Evolutionary conservation across 2,797 vertebrate genomes (phyloP).

Genomic region (Bovichtus variegatus): DNA sequence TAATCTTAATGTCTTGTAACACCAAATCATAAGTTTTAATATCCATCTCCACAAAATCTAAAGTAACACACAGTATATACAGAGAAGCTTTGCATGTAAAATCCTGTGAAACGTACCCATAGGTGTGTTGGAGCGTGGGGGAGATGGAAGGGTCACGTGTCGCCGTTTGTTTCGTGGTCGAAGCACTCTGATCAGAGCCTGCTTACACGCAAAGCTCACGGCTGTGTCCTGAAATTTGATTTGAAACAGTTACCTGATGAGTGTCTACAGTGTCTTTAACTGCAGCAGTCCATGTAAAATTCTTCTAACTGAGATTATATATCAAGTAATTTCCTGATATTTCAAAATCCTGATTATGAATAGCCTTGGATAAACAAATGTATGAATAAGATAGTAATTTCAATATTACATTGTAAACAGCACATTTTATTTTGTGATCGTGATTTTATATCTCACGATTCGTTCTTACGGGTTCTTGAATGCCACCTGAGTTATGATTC

Average conservation of each 20-base stretch:
- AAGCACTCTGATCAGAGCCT: constrained; percentile 96
- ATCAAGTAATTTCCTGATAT: not conserved
- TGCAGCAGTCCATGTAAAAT: not conserved
- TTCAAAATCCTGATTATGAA: not conserved
- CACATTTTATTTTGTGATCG: too few species aligned
- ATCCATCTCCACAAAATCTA: not conserved
- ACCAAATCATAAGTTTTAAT: not conserved
- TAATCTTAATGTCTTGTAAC: not conserved
- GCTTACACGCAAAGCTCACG: constrained; percentile 99
- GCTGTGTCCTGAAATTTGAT: constrained; percentile 89
- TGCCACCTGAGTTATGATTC: not conserved
- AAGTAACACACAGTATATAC: not conserved
- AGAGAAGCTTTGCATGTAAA: not conserved
- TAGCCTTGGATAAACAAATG: not conserved
- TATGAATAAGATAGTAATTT: not conserved
- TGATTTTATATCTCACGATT: not conserved
- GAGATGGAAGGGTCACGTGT: constrained; percentile 96
- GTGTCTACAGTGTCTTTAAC: not conserved
- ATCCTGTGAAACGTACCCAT: constrained; percentile 87
- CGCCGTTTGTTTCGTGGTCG: constrained; percentile 96
- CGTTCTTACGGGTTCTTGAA: not conserved
- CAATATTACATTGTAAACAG: not conserved
- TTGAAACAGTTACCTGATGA: constrained; percentile 23
- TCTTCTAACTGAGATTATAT: not conserved
- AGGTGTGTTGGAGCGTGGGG: constrained; percentile 97